Percentiles rank a stretch among this genome's conserved stretches.
phyloP scores from a whole-genome alignment of 2,888 invertebrate genomes.

The Calameuta filiformis region DNA sequence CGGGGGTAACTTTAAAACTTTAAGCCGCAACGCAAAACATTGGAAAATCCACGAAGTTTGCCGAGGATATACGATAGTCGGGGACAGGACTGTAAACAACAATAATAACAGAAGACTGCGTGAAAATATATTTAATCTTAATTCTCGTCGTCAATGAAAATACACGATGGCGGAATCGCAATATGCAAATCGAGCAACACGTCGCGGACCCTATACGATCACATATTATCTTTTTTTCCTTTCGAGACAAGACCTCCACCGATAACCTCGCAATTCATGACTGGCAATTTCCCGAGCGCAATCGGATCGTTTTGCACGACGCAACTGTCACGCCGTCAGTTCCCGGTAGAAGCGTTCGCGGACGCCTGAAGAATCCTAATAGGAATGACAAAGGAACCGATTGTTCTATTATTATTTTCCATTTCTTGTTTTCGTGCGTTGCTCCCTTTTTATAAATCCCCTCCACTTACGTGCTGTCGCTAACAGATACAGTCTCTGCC shows the following conservation, averaged over 20 bases:
- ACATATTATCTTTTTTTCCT: not conserved
- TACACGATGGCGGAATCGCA: not conserved
- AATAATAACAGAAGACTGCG: not conserved
- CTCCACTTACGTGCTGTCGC: not conserved
- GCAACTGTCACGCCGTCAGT: not conserved
- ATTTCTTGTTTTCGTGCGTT: not conserved
- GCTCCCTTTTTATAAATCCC: not conserved
- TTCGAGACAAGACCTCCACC: slow-evolving; percentile 5
- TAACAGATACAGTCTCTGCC: not conserved
- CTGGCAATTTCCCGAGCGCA: not conserved
- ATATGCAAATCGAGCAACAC: not conserved
- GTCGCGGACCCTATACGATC: not conserved
- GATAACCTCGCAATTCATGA: slow-evolving; percentile 13
- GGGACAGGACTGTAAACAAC: not conserved
- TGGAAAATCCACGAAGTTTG: not conserved
- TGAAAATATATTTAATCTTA: not conserved
- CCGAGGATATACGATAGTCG: not conserved
- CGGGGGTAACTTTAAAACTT: not conserved
- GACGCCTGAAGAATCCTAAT: not conserved
- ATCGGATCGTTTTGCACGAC: not conserved
- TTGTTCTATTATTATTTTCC: not conserved
- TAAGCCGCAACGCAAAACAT: not conserved
- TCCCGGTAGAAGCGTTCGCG: not conserved
- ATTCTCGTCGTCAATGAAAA: not conserved
- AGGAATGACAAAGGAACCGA: not conserved